These are phyloP conservation scores for Megaleporinus macrocephalus DNA, from an alignment of 2,113 vertebrate genomes.

Conservation along the genomic window DNA sequence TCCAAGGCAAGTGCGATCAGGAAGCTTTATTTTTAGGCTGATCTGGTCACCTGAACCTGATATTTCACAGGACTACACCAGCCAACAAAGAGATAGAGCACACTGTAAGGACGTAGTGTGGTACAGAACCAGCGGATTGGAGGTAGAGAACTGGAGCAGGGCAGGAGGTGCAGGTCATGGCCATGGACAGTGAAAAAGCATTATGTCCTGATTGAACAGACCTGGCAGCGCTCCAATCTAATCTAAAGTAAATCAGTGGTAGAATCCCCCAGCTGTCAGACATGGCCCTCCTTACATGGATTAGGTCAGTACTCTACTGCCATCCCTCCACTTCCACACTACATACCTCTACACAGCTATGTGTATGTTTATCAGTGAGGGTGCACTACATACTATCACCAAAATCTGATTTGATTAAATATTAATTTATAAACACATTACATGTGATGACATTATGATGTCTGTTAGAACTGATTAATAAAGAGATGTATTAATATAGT, in stretches of 20 bases:
- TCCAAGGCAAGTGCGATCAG: no score
- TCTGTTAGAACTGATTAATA: no score
- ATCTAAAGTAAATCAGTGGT: slow-evolving; percentile 81
- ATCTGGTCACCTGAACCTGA: no score
- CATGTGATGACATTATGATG: background rate
- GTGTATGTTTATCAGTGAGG: background rate
- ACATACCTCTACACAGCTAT: slow-evolving; percentile 51
- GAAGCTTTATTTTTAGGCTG: no score
- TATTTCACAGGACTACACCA: no score
- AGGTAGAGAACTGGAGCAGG: background rate
- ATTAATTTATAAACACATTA: background rate
- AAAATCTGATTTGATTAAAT: background rate
- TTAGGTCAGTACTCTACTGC: slow-evolving; percentile 68
- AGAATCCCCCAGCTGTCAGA: slow-evolving; percentile 80
- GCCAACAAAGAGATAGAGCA: background rate
- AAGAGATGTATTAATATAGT: no score
- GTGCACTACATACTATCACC: background rate
- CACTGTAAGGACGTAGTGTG: background rate
- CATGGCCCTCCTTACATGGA: slow-evolving; percentile 70
- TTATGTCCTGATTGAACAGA: slow-evolving; percentile 74
- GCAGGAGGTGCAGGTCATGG: slow-evolving; percentile 50
- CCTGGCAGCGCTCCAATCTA: slow-evolving; percentile 78
- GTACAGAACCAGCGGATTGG: background rate
- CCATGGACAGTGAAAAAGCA: slow-evolving; percentile 66
- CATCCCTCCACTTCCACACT: slow-evolving; percentile 49